These are phyloP conservation scores for Ctenopoma multispine DNA, from an alignment of 2,797 vertebrate species.

Conservation along the genomic window DNA sequence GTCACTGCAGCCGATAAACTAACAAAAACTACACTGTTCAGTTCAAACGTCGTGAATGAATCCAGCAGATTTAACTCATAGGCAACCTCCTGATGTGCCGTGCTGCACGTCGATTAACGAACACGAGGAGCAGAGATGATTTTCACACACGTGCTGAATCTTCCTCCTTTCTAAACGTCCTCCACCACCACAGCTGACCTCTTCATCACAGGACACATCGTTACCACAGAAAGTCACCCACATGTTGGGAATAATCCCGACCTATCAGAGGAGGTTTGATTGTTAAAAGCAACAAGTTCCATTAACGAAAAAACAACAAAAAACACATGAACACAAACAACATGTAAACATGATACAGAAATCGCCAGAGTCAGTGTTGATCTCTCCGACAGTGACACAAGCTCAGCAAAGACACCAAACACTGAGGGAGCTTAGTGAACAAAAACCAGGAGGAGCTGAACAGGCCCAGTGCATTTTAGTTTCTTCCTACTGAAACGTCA, in stretches of 20 bases:
- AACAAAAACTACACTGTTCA: not conserved
- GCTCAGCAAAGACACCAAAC: slow-evolving; percentile 10
- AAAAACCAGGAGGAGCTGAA: not conserved
- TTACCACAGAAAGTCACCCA: no score
- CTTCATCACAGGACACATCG: no score
- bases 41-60: not conserved
- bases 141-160: not conserved
- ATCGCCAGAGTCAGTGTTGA: slow-evolving; percentile 9
- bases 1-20: not conserved
- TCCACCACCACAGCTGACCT: slow-evolving; percentile 5
- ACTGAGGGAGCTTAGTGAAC: slow-evolving; percentile 13
- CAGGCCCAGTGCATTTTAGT: not conserved
- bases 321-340: slow-evolving; percentile 11
- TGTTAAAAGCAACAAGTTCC: slow-evolving; percentile 43
- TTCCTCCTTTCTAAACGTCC: slow-evolving; percentile 7
- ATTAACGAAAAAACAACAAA: slow-evolving; percentile 4
- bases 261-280: slow-evolving; percentile 35
- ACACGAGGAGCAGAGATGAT: slow-evolving; percentile 17
- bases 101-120: not conserved
- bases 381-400: not conserved
- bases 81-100: not conserved
- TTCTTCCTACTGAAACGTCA: not conserved
- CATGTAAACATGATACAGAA: slow-evolving; percentile 58
- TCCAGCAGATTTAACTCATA: not conserved
- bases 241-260: not conserved